phyloP scores from a whole-genome alignment of 2,113 vertebrate species.

The Nothocercus julius region DNA sequence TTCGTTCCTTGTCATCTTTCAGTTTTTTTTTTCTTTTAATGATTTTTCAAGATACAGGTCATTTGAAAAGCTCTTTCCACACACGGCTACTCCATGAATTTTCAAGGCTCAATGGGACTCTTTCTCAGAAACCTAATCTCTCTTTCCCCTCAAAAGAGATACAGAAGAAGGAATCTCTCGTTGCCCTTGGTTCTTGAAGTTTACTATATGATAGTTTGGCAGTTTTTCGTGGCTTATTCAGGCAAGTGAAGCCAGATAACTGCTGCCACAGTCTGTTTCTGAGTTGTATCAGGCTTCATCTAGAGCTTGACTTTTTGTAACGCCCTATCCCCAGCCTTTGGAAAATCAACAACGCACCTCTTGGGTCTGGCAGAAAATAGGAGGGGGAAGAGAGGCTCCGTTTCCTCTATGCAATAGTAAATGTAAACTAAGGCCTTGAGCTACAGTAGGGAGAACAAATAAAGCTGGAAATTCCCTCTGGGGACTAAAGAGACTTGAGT shows the following conservation, averaged over 20 bases:
- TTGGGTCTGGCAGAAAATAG: not conserved
- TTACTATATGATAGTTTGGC: not conserved
- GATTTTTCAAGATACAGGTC: not conserved
- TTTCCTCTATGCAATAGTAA: not conserved
- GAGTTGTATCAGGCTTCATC: not conserved
- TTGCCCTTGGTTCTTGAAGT: not conserved
- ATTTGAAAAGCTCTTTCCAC: not conserved
- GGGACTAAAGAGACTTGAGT: not conserved
- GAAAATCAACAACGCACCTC: not conserved
- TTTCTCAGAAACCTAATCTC: not conserved
- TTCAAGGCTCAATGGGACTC: not conserved
- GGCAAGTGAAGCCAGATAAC: not conserved
- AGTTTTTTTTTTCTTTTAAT: not conserved
- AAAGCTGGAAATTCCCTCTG: not conserved
- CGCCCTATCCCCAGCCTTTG: not conserved
- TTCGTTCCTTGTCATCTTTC: not conserved
- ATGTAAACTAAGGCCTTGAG: not conserved
- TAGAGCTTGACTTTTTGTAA: not conserved
- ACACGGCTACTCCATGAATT: not conserved
- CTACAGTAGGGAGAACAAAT: not conserved
- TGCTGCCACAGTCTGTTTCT: fast-evolving
- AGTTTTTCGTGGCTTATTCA: not conserved
- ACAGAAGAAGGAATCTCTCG: not conserved
- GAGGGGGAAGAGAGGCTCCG: not conserved
- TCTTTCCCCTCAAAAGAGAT: not conserved